Base-by-base conservation (phyloP, 2,888 invertebrate species). In the Suillia variegata region DNA sequence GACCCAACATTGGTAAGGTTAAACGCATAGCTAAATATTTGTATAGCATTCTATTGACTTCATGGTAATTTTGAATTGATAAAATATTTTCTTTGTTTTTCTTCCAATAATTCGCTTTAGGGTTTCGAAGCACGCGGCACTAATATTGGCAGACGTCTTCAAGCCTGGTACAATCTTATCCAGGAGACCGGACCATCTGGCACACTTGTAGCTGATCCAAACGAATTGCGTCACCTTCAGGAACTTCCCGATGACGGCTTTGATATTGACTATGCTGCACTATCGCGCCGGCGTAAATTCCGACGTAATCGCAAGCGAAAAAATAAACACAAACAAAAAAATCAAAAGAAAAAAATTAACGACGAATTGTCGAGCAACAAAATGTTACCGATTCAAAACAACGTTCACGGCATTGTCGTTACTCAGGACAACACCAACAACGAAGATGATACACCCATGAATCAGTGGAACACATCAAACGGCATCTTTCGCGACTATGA, bases 81-180 rank as follows among this genome's bases (percentile, higher is more conserved):
- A 15, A n/a, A 5, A 21, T 20, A 52, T 55, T 15, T 48, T 49
- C 56, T 34, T 54, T 47, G 12, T 10, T 31, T 49, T 6, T 20
- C 20, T 33, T 38, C 22, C n/a, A n/a, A n/a, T 10, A 26, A 31
- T 47, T 60, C 31, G 50, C 77, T 79, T 12, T 71, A 94, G 88
- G 96, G 96, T 3, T 97, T 96, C 83, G 94, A 95, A 80, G 91
- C 96, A 13, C 86, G 96, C 64, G 95, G 95, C n/a, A 96, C 96
- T 1, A 83, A 85, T 48, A 85, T 96, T 71, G 89, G 93, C 2
- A 87, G 91, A 75, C 87, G 94, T 56, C 84, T 93, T 66, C 89
- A 89, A 48, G 88, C 95, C 24, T 96, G 94, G 92, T 86, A 90
- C 71, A 94, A 95, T 83, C 86, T 96, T 54, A 83, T 90, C 61